Evolutionary conservation across 2,113 vertebrate genomes (phyloP).

Genomic region (Hemiprocne comata): DNA sequence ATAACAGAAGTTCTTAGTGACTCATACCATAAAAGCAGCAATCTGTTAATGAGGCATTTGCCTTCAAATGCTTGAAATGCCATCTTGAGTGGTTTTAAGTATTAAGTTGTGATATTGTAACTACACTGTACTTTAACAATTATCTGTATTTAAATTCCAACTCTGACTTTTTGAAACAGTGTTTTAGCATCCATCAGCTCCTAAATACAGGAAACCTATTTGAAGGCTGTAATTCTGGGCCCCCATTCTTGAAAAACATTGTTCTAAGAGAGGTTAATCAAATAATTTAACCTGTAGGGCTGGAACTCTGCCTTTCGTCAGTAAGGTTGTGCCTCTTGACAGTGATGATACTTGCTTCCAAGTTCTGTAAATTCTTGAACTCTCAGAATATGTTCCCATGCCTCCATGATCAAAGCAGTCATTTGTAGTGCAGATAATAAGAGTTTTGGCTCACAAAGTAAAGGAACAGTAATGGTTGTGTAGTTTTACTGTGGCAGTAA

Average conservation of each 20-base stretch:
- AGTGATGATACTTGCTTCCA: not conserved
- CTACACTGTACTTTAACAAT: not conserved
- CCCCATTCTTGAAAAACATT: not conserved
- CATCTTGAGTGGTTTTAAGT: constrained; percentile 31
- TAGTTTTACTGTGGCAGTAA: not conserved
- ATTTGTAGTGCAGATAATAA: not conserved
- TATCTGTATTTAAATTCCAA: constrained; percentile 33
- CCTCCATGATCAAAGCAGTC: not conserved
- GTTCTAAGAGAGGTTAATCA: not conserved
- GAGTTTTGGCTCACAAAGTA: not conserved
- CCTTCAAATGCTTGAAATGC: constrained; percentile 35
- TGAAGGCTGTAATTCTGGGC: not conserved
- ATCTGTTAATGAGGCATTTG: constrained; percentile 63
- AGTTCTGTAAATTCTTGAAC: not conserved
- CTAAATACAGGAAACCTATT: not conserved
- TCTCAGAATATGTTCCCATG: not conserved
- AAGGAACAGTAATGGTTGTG: not conserved
- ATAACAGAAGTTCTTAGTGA: constrained; percentile 35
- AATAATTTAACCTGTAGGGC: not conserved
- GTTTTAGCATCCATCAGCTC: not conserved
- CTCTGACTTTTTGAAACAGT: not conserved
- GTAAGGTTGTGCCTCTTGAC: not conserved
- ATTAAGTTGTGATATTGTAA: constrained; percentile 33
- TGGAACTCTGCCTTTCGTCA: not conserved
- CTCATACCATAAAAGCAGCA: constrained; percentile 47